Percentiles rank a stretch among this genome's conserved stretches.
These are phyloP conservation scores for Drosophila ambigua DNA, from an alignment of 1,140 invertebrate species.

Conservation along the genomic window DNA sequence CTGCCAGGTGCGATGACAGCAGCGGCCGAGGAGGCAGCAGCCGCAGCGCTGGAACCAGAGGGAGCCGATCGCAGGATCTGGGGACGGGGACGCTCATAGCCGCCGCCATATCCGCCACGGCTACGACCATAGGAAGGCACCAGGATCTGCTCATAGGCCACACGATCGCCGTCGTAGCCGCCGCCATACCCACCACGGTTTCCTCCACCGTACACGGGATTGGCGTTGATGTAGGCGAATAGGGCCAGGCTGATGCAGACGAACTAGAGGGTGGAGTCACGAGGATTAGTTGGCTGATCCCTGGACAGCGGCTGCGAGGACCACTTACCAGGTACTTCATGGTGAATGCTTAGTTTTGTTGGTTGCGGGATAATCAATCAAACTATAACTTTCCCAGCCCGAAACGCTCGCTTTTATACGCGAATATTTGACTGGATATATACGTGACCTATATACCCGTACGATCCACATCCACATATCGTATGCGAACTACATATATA, in stretches of 20 bases:
- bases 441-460: conserved; percentile 65
- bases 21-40: conserved; percentile 40
- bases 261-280: conserved; percentile 28
- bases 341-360: conserved; percentile 74
- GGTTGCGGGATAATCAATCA: conserved; percentile 74
- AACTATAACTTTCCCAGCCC: conserved; percentile 67
- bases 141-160: conserved; percentile 48
- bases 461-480: background rate
- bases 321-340: conserved; percentile 79
- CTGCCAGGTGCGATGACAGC: conserved; percentile 40
- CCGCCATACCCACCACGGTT: conserved; percentile 39
- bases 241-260: conserved; percentile 56
- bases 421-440: conserved; percentile 52
- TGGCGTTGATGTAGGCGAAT: conserved; percentile 61
- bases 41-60: conserved; percentile 37
- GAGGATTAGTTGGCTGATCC: conserved; percentile 41
- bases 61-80: conserved; percentile 24
- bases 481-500: conserved; percentile 10
- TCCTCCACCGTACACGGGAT: conserved; percentile 24
- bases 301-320: background rate
- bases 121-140: conserved; percentile 15
- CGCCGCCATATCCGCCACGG: conserved; percentile 12
- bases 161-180: conserved; percentile 12
- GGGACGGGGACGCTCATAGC: conserved; percentile 8
- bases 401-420: conserved; percentile 63